Base-by-base conservation (phyloP, 2,888 invertebrate species). In the Eupeodes latifasciatus region DNA sequence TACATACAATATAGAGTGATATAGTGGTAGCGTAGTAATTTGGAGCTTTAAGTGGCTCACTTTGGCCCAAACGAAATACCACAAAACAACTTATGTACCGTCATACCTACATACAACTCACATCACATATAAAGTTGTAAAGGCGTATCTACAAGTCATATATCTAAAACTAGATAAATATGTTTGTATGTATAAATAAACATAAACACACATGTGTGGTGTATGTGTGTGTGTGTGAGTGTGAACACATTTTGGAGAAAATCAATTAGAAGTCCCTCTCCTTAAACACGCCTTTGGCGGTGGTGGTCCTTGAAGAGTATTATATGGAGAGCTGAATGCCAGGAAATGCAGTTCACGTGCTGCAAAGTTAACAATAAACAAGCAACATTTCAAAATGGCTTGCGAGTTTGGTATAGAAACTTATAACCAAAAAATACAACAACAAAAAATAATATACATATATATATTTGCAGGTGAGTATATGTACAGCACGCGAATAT, bases 271-370 rank as follows among this genome's bases (percentile, higher is more conserved):
- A 76, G 76, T 77, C 53, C 71, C 59, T 59, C 47, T 10, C 47
- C 12, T 4, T 62, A 27, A 57, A n/a, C 40, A 5, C 47, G 57
- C 19, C 57, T 61, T 67, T 67, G 5, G 40, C 9, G 40, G 40
- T 40, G 79, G 27, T 47, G 67, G 59, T 49, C 71, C 71, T 71
- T 71, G 66, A 49, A 59, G 62, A 53, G 57, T 47, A 72, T 72
- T 72, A 72, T 72, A 72, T n/a, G 74, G 53, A 49, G 62, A 49
- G 69, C 64, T 40, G 47, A 36, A 64, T 67, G 62, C 72, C 71
- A 80, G 76, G 87, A 87, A 84, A 87, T 87, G 87, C 87, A 87
- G 87, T 64, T 87, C 84, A 87, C 87, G 84, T 87, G 84, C 84
- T 76, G 72, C 47, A 84, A 80, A 81, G 87, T 81, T 87, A 87